phyloP scores from a whole-genome alignment of 2,797 vertebrate species.

The Galagoides demidoff region DNA sequence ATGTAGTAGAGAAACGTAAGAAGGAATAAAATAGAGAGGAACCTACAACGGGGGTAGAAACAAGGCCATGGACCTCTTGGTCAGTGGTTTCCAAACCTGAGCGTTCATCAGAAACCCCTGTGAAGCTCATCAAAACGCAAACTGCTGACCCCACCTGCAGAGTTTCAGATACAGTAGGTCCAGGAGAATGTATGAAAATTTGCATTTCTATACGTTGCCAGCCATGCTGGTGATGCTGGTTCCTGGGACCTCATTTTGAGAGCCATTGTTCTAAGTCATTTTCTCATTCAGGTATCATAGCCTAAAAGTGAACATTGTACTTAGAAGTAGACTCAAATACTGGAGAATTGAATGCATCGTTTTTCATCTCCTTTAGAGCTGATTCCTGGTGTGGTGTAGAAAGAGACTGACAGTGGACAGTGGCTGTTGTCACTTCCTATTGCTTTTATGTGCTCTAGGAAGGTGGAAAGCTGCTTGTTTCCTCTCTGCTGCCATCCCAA shows the following conservation, averaged over 20 bases:
- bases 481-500: neutral
- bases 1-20: neutral
- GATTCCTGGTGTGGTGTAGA: neutral
- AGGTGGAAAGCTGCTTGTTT: neutral
- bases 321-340: slow-evolving; percentile 5
- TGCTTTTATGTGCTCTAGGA: neutral
- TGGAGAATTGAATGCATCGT: neutral
- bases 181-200: neutral
- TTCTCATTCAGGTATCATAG: neutral
- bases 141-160: neutral
- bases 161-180: neutral
- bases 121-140: neutral
- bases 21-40: neutral
- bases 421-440: neutral
- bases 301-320: neutral
- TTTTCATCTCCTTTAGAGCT: neutral
- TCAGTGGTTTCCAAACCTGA: neutral
- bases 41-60: neutral
- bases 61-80: neutral
- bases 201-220: neutral
- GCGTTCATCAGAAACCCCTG: neutral
- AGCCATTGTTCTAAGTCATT: neutral
- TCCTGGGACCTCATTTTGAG: neutral
- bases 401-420: neutral
- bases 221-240: neutral